Base-by-base conservation (phyloP, 2,113 vertebrate species). In the Nibea coibor region DNA sequence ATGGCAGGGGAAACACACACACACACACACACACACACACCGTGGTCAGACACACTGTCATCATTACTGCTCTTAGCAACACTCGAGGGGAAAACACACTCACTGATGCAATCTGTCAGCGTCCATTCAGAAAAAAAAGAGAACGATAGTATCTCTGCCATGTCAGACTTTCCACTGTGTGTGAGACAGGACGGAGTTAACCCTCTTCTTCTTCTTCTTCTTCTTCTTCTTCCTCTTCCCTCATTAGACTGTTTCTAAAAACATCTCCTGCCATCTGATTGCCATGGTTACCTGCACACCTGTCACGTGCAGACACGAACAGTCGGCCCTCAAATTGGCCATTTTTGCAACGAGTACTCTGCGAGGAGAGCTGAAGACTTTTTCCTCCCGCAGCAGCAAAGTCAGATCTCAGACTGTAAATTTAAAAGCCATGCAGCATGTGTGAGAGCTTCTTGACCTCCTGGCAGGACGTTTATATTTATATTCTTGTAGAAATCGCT, bases 251-350 rank as follows among this genome's bases (percentile, higher is more conserved):
- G 5, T 69, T 56, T 81, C 83, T 69, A 62, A 71, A 87, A 83
- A 48, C 57, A 39, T 71, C 51, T 65, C 47, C 39, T 35, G 48
- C 61, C 31, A 9, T 68, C 50, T 50, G 42, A 62, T 83, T 28
- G 26, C 84, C 53, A 84, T 75, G 63, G 74, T 84, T 77, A 82
- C 72, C 26, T 56, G 7, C 22, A 54, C 71, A 84, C 83, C 75
- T 86, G 80, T 50, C 86, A 59, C 12, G 7, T 78, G 62, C 73
- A 76, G 20, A 63, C 70, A 48, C 45, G 22, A 14, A 47, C 66
- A 48, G 59, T 4, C 45, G 4, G 3, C 20, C 28, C 24, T 73
- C 9, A 64, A 82, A 79, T 72, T 65, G 79, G 72, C 14, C 22
- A 2, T 35, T 5, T 70, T 78, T 61, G 35, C 26, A 35, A 24